A percentile compares a stretch with the other conserved stretches of the same genome.
These are phyloP conservation scores for Umimayanthus kanabou DNA, from an alignment of 92 coral and sea anemone genomes.

Conservation along the genomic window DNA sequence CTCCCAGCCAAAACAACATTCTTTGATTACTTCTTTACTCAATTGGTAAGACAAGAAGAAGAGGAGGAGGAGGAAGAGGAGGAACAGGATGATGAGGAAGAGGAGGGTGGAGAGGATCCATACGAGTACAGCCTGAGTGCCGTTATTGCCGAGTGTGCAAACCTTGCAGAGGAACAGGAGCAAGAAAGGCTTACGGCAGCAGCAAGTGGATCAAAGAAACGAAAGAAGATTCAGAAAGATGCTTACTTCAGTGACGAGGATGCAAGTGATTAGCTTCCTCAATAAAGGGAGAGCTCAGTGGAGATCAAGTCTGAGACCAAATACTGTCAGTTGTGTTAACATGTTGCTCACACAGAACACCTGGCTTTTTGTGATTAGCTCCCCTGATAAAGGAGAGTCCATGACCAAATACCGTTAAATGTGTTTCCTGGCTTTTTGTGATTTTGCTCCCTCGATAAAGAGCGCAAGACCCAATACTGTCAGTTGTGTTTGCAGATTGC, in stretches of 20 bases:
- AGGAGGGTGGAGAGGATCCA: conserved; percentile 87
- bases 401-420: too few relatives aligned
- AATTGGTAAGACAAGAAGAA: conserved; percentile 49
- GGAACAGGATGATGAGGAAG: conserved; percentile 70
- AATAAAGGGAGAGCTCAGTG: neutral
- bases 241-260: conserved; percentile 96
- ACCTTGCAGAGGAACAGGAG: conserved; percentile 69
- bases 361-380: too few relatives aligned
- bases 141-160: conserved; percentile 96
- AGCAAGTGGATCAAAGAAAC: conserved; percentile 58
- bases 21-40: too few relatives aligned
- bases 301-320: neutral
- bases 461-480: neutral
- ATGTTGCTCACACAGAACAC: too few relatives aligned
- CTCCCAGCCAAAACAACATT: too few relatives aligned
- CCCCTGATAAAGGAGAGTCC: too few relatives aligned
- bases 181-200: conserved; percentile 44
- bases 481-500: too few relatives aligned
- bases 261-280: conserved; percentile 29
- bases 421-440: too few relatives aligned
- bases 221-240: conserved; percentile 75
- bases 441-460: too few relatives aligned
- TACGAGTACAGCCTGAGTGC: conserved; percentile 94
- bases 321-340: too few relatives aligned
- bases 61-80: conserved; percentile 49